Evolutionary conservation across 2,113 vertebrate genomes (phyloP), one percentile per base, ranked within the genome.

Genomic region (Hucho hucho): DNA sequence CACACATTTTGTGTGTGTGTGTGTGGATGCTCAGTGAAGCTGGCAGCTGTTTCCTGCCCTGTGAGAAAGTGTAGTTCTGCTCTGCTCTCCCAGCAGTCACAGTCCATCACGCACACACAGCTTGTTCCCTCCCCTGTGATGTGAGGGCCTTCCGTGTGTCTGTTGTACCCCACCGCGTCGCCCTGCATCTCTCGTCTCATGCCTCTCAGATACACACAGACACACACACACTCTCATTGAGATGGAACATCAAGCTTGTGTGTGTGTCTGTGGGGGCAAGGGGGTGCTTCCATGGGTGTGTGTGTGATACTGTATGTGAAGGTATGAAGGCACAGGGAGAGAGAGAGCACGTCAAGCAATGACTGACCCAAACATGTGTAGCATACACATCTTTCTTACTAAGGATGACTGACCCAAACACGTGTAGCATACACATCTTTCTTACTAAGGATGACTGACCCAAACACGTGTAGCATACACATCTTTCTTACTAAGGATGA

Each of bases 41-140:
- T 76, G 58, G 70, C 70, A 64, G 74, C 58, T 76, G 69, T 58
- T 64, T 73, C 43, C 65, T 73, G 69, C 28, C 22, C 58, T 69
- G 37, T 49, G 70, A 64, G 25, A 13, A 43, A 64, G 70, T 46
- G 63, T 9, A 37, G 61, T 61, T 28, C 47, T 14, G n/a, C 61
- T 25, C n/a, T n/a, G 28, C 14, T 58, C 28, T 59, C 32, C 32
- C 74, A 71, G 20, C 26, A 53, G 13, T 29, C 63, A 63, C 70
- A 20, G 24, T 68, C 32, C 5, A 25, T 73, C 47, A 66, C 49
- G 14, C 49, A 11, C 43, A 26, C 58, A 53, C 69, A 37, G 56
- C 26, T 47, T 56, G 67, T 22, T 69, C 69, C 59, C 14, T 24
- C 46, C 46, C n/a, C 0, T 22, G 66, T n/a, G 29, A 65, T 26